A percentile compares a stretch with the other conserved stretches of the same genome.
These are phyloP conservation scores for Seriola rivoliana DNA, from an alignment of 2,113 vertebrate species.

Conservation along the genomic window DNA sequence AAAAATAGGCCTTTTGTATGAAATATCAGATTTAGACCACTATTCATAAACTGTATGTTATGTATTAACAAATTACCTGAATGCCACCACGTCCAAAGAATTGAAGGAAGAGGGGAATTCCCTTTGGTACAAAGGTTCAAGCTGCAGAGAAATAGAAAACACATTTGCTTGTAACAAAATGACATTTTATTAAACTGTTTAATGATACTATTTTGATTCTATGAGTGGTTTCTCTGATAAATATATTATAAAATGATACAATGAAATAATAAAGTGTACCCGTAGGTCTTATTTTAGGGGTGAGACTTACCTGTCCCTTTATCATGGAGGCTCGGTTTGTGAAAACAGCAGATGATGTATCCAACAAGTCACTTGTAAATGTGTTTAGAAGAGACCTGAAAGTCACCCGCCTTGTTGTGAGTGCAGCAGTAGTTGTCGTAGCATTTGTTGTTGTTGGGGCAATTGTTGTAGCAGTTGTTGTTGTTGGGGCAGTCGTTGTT, in stretches of 20 bases:
- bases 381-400: constrained; percentile 5
- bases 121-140: neutral
- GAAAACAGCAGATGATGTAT: constrained; percentile 2
- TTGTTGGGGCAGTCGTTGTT: too few relatives aligned
- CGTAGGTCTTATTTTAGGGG: neutral
- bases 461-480: too few relatives aligned
- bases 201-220: neutral
- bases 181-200: neutral
- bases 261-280: neutral
- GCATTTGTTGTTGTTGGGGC: too few relatives aligned
- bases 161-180: neutral
- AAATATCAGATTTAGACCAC: neutral
- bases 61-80: constrained; percentile 30
- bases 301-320: constrained; percentile 5
- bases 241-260: neutral
- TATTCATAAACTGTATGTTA: neutral
- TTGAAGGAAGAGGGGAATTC: constrained; percentile 33
- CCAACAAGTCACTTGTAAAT: constrained; percentile 24
- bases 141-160: constrained; percentile 32
- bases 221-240: neutral
- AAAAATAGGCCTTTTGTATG: neutral
- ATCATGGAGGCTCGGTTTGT: neutral
- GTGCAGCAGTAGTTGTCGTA: neutral
- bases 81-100: constrained; percentile 2
- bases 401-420: fast-evolving